Conservation (phyloP, 2,888 invertebrate genomes). For the Polymixis flavicincta region DNA sequence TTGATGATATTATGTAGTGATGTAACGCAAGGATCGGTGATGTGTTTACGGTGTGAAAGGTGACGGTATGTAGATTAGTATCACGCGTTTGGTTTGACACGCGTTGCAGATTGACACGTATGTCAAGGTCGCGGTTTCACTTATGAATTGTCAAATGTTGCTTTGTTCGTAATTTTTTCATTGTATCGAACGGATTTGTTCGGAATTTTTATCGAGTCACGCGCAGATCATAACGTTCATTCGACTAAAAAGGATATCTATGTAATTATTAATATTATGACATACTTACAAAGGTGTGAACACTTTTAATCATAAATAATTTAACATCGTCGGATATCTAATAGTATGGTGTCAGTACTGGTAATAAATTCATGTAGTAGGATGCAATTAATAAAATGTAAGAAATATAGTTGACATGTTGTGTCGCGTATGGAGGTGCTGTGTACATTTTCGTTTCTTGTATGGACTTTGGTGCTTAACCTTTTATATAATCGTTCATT, state of each 20-base stretch:
- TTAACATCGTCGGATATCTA: slow-evolving; percentile 52
- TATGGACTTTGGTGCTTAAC: slow-evolving; percentile 55
- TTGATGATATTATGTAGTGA: slow-evolving; percentile 83
- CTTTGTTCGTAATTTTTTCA: slow-evolving; percentile 76
- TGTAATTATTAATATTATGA: slow-evolving; percentile 65
- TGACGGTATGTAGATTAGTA: slow-evolving; percentile 88
- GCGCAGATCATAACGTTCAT: slow-evolving; percentile 59
- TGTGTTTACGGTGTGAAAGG: slow-evolving; percentile 84
- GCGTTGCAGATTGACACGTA: slow-evolving; percentile 79
- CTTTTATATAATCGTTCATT: slow-evolving; percentile 51
- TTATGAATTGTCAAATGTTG: slow-evolving; percentile 79
- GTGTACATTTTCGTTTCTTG: slow-evolving; percentile 70
- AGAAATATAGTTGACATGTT: slow-evolving; percentile 86
- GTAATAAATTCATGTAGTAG: slow-evolving; percentile 73
- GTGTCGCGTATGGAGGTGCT: slow-evolving; percentile 69
- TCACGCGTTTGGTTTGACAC: slow-evolving; percentile 82
- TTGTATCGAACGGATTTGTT: slow-evolving; percentile 69
- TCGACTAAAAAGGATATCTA: slow-evolving; percentile 66
- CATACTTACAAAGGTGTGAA: slow-evolving; percentile 76
- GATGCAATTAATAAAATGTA: slow-evolving; percentile 83
- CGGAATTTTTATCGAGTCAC: slow-evolving; percentile 80
- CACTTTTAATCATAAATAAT: slow-evolving; percentile 67
- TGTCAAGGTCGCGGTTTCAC: slow-evolving; percentile 83
- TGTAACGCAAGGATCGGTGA: slow-evolving; percentile 78
- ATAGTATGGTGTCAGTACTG: slow-evolving; percentile 55